Evolutionary conservation across 2,797 vertebrate species (phyloP), one percentile per base, ranked within the genome.

Genomic region (Pipistrellus kuhlii): DNA sequence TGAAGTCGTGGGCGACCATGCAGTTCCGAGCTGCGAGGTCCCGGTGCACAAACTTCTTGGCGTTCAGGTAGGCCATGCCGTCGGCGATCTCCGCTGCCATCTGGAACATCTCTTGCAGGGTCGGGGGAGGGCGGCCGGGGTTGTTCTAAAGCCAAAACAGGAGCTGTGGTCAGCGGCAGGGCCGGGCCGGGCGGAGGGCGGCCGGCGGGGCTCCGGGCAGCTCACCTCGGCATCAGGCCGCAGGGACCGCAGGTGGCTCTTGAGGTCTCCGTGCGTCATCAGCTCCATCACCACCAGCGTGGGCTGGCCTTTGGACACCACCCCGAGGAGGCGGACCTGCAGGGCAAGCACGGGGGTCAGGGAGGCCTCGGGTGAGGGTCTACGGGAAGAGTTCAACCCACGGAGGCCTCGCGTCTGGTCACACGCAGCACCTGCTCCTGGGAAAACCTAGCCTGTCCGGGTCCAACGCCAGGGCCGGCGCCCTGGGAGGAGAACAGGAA

Each of bases 21-120:
- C 99, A 99, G 98, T 99, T 99, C n/a, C 99, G 98, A 71, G 99
- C 99, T 0, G 99, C 99, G 15, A 99, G 98, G 96, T 99, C 99
- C 95, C 99, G 98, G 98, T 99, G 99, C 84, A 99, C 99, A 59
- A 99, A 99, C 96, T 99, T 99, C 96, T 99, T 99, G 97, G 99
- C 99, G 0, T 99, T 99, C 97, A 99, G 98, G 97, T 99, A 99
- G 4, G 99, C 99, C 99, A 99, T 99, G 83, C 99, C 99, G 0
- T 99, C 99, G 0, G 99, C 99, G 1, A 99, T 99, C 98, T 99
- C 99, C 0, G 99, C 99, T 0, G 99, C 98, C 99, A 99, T 99
- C 98, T 99, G 99, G 88, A 99, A 99, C 98, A 99, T 99, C 97
- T 99, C 99, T 93, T 98, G 98, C 89, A 99, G 98, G 0, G 98